Evolutionary conservation across 1,140 invertebrate species (phyloP).

Genomic region (Chymomyza costata): DNA sequence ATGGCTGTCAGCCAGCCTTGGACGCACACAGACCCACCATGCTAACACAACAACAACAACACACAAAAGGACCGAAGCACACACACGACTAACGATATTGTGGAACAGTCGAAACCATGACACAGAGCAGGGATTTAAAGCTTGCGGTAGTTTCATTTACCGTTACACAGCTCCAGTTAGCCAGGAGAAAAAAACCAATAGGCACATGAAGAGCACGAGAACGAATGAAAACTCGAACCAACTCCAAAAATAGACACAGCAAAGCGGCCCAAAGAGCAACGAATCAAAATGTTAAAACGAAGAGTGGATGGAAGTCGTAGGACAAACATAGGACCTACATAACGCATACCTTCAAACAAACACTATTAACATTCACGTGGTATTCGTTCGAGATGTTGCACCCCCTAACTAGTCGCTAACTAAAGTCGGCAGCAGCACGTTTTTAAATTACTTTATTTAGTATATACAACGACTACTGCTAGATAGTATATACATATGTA

Average conservation of each 20-base stretch:
- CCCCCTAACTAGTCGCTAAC: too few relatives aligned
- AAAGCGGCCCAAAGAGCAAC: not conserved
- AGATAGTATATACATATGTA: too few relatives aligned
- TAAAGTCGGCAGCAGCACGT: too few relatives aligned
- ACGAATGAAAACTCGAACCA: not conserved
- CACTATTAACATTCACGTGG: too few relatives aligned
- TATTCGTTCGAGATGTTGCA: too few relatives aligned
- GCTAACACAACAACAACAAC: too few relatives aligned
- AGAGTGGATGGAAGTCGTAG: not conserved
- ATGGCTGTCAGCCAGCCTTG: too few relatives aligned
- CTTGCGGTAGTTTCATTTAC: not conserved
- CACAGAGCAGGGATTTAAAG: constrained; percentile 6
- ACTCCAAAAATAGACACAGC: not conserved
- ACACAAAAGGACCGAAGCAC: not conserved
- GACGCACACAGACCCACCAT: too few relatives aligned
- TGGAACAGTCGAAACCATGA: constrained; percentile 3
- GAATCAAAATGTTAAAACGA: not conserved
- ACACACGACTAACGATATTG: not conserved
- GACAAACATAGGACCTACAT: not conserved
- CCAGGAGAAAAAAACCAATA: not conserved
- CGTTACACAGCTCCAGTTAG: not conserved
- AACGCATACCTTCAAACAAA: too few relatives aligned
- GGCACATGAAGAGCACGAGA: not conserved
- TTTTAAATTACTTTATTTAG: too few relatives aligned
- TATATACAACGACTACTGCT: too few relatives aligned